Conservation (phyloP, 2,888 invertebrate species). For the Eupithecia centaureata region DNA sequence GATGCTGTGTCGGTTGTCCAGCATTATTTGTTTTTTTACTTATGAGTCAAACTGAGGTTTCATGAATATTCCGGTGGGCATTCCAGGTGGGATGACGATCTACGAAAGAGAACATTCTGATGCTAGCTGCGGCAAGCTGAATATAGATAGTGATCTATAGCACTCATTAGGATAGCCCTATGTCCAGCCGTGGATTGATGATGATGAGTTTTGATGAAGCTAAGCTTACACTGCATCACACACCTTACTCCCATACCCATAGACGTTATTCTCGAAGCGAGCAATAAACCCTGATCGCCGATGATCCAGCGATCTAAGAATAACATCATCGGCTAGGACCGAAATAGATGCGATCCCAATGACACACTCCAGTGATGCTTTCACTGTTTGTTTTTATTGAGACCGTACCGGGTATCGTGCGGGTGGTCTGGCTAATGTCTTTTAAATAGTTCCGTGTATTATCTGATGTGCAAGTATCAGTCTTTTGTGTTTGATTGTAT, state of each 20-base stretch:
- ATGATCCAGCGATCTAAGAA: slow-evolving; percentile 60
- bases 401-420: slow-evolving; percentile 61
- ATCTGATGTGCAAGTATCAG: slow-evolving; percentile 11
- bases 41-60: neutral
- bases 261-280: slow-evolving; percentile 38
- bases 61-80: too few relatives aligned
- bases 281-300: slow-evolving; percentile 67
- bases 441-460: slow-evolving; percentile 43
- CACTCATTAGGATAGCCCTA: too few relatives aligned
- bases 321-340: slow-evolving; percentile 51
- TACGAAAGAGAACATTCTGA: too few relatives aligned
- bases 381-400: slow-evolving; percentile 54
- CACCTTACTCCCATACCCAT: neutral
- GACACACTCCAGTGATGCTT: slow-evolving; percentile 67
- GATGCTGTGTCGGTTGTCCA: too few relatives aligned
- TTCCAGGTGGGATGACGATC: too few relatives aligned
- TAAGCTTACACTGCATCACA: neutral
- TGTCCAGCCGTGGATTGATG: too few relatives aligned
- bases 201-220: neutral
- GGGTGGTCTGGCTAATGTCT: slow-evolving; percentile 67
- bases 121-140: too few relatives aligned
- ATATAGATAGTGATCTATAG: too few relatives aligned
- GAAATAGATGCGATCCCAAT: slow-evolving; percentile 75
- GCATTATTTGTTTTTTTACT: too few relatives aligned
- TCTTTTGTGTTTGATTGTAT: neutral